Percentiles rank a stretch among this genome's conserved stretches.
Conservation (phyloP, 2,888 invertebrate genomes). For the Sepioteuthis lessoniana region DNA sequence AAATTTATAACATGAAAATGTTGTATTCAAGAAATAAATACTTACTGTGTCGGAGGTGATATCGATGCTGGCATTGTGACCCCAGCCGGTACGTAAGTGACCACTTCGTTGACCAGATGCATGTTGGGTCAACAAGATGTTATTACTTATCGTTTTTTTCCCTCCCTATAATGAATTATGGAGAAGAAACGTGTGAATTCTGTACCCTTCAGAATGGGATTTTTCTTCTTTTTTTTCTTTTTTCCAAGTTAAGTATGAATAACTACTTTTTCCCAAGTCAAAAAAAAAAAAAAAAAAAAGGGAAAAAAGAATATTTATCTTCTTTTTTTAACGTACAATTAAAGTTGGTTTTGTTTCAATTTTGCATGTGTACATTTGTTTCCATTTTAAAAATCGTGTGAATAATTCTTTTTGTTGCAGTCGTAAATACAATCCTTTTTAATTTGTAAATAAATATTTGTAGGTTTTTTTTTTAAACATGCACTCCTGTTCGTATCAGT, state of each 20-base stretch:
- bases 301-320: background rate
- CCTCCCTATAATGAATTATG: background rate
- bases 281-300: no score
- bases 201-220: background rate
- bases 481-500: background rate
- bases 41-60: constrained; percentile 50
- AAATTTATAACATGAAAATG: background rate
- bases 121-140: background rate
- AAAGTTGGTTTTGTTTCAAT: background rate
- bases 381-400: background rate
- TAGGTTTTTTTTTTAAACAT: background rate
- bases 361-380: background rate
- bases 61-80: constrained; percentile 49
- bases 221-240: no score
- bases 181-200: background rate
- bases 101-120: constrained; percentile 50
- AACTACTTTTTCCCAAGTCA: no score
- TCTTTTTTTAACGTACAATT: background rate
- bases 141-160: background rate
- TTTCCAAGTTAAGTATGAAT: no score
- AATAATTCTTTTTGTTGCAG: background rate
- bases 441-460: background rate
- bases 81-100: constrained; percentile 49
- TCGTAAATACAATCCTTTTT: background rate
- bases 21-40: background rate